phyloP scores from a whole-genome alignment of 2,797 vertebrate species.

The Urocyon cinereoargenteus region DNA sequence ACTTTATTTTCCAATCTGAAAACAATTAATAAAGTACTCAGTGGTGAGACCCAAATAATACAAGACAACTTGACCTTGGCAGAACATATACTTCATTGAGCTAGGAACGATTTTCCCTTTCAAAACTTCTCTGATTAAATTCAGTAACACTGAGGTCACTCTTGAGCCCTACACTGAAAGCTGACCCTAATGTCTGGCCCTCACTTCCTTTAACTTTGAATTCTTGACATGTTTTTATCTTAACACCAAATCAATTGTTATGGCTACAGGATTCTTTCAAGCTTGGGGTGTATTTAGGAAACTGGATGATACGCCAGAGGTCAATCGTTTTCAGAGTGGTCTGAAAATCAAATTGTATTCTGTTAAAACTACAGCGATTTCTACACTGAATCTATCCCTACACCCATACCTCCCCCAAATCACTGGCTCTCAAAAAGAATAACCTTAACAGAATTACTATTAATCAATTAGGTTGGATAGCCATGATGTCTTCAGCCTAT shows the following conservation, averaged over 20 bases:
- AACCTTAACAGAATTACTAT: slow-evolving; percentile 11
- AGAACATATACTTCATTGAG: slow-evolving; percentile 47
- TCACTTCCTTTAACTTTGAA: slow-evolving; percentile 24
- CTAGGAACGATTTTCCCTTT: slow-evolving; percentile 45
- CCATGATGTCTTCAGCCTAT: not conserved
- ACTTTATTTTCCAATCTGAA: slow-evolving; percentile 76
- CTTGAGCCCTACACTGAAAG: slow-evolving; percentile 33
- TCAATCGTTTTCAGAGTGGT: slow-evolving; percentile 4
- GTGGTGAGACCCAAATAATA: slow-evolving; percentile 66
- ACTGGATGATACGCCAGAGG: not conserved
- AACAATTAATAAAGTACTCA: slow-evolving; percentile 54
- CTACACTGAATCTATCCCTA: not conserved
- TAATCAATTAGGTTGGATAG: not conserved
- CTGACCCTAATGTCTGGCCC: not conserved
- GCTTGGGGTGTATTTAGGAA: slow-evolving; percentile 1
- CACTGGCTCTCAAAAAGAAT: slow-evolving; percentile 10
- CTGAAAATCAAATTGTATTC: not conserved
- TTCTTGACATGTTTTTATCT: slow-evolving; percentile 34
- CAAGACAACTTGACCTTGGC: slow-evolving; percentile 63
- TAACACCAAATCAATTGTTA: not conserved
- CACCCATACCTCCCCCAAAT: fast-evolving
- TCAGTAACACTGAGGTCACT: slow-evolving; percentile 11
- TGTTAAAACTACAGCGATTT: not conserved
- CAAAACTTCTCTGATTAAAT: slow-evolving; percentile 56
- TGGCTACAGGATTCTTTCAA: not conserved